Base-by-base conservation (phyloP, 2,888 invertebrate genomes). In the Callinectes sapidus region DNA sequence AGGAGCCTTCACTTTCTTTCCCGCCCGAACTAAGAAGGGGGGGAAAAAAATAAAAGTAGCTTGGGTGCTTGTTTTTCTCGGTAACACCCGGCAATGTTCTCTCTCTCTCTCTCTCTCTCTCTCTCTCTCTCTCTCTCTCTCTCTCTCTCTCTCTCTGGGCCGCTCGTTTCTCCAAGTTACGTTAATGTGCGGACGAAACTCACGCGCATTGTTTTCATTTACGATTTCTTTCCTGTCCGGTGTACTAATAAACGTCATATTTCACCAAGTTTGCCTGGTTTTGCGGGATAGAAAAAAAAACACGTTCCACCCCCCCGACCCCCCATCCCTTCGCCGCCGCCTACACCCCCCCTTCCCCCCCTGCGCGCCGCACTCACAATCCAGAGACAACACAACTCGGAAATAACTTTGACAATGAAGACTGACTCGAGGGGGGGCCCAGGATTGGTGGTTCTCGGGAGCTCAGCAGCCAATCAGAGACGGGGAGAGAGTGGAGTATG, bases 361-460 rank as follows among this genome's bases (percentile, higher is more conserved):
- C 2, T n/a, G n/a, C n/a, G n/a, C n/a, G 18, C 81, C 81, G 32
- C 81, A 81, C 81, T 81, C 35, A 35, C 5, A 81, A 81, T 35
- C 81, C 18, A 81, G 35, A 81, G 81, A 81, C 81, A 81, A 81
- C 81, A 81, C 81, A 81, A 35, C 81, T 81, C 81, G 35, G 81
- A 81, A 81, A 81, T 81, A 81, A 81, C 81, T 81, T 81, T 81
- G 81, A 81, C 81, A 81, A 81, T 81, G 81, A 81, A 81, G 35
- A 81, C 81, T 81, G 81, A 81, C 81, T 81, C 81, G 35, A 16
- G 81, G 81, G 81, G 81, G 81, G 81, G 35, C 14, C 81, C 14
- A 6, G 87, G 87, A 87, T 87, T 55, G 81, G 81, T 35, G 81
- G 81, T 5, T 35, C 35, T 81, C 81, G 32, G 81, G 81, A 3